These are phyloP conservation scores for Rana temporaria DNA, from an alignment of 2,113 vertebrate genomes.

Conservation along the genomic window DNA sequence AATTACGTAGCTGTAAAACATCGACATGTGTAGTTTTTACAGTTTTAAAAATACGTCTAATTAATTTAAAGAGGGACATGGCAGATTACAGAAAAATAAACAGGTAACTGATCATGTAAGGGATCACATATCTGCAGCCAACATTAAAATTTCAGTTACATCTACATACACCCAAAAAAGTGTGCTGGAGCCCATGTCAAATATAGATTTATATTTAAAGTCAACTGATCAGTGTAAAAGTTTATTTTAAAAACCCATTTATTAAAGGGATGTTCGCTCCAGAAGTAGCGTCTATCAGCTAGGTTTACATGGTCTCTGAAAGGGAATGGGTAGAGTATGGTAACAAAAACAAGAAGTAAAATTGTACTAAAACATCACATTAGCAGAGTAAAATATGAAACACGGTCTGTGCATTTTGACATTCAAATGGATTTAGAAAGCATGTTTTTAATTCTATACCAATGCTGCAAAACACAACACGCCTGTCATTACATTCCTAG, in stretches of 20 bases:
- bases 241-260: slow-evolving; percentile 18
- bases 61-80: slow-evolving; percentile 73
- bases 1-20: slow-evolving; percentile 99
- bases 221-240: slow-evolving; percentile 71
- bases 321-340: background rate
- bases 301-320: background rate
- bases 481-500: too few species aligned
- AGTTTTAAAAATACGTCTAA: slow-evolving; percentile 81
- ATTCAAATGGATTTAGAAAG: background rate
- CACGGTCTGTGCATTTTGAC: background rate
- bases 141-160: slow-evolving; percentile 75
- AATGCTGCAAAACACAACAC: slow-evolving; percentile 21
- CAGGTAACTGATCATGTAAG: slow-evolving; percentile 81
- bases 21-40: slow-evolving; percentile 95
- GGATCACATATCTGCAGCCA: slow-evolving; percentile 83
- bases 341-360: background rate
- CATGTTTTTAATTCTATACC: background rate
- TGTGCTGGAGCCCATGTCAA: slow-evolving; percentile 72
- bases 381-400: background rate
- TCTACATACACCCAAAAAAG: slow-evolving; percentile 70
- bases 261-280: background rate
- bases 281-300: background rate
- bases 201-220: slow-evolving; percentile 55
- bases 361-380: background rate
- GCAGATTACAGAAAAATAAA: slow-evolving; percentile 70